phyloP scores from a whole-genome alignment of 1,140 invertebrate species.

The Drosophila auraria region DNA sequence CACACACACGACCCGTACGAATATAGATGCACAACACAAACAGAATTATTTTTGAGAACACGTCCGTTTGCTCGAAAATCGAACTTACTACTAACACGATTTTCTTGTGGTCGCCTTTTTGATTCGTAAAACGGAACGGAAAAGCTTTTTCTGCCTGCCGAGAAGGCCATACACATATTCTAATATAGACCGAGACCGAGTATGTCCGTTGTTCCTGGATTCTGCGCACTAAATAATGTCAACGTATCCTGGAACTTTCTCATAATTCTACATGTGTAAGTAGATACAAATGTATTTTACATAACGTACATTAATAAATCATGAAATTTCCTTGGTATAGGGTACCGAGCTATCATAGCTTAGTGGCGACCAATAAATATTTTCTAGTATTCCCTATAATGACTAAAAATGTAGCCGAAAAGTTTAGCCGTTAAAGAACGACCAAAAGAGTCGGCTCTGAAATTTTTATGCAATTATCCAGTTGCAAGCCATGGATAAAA shows the following conservation, averaged over 20 bases:
- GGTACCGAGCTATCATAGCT: too few relatives aligned
- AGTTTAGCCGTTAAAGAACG: too few relatives aligned
- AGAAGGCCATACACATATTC: conserved; percentile 9
- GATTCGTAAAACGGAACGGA: conserved; percentile 25
- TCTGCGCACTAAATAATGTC: conserved; percentile 5
- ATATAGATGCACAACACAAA: conserved; percentile 9
- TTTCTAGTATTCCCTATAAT: too few relatives aligned
- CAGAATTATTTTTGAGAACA: conserved; percentile 27
- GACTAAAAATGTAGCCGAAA: too few relatives aligned
- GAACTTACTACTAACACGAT: conserved; percentile 65
- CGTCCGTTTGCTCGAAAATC: conserved; percentile 68
- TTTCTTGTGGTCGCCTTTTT: conserved; percentile 27
- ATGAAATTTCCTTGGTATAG: not conserved
- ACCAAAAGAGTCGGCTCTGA: too few relatives aligned
- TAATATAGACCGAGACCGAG: not conserved
- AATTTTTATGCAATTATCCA: too few relatives aligned
- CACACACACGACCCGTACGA: conserved; percentile 28
- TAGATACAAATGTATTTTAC: not conserved
- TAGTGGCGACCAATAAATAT: too few relatives aligned
- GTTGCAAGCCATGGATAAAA: too few relatives aligned
- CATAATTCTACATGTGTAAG: not conserved
- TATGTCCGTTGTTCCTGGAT: conserved; percentile 1
- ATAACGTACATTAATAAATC: not conserved
- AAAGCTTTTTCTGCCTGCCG: conserved; percentile 32
- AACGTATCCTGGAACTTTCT: conserved; percentile 5